phyloP scores from a whole-genome alignment of 2,113 vertebrate genomes.

The Strix aluco region DNA sequence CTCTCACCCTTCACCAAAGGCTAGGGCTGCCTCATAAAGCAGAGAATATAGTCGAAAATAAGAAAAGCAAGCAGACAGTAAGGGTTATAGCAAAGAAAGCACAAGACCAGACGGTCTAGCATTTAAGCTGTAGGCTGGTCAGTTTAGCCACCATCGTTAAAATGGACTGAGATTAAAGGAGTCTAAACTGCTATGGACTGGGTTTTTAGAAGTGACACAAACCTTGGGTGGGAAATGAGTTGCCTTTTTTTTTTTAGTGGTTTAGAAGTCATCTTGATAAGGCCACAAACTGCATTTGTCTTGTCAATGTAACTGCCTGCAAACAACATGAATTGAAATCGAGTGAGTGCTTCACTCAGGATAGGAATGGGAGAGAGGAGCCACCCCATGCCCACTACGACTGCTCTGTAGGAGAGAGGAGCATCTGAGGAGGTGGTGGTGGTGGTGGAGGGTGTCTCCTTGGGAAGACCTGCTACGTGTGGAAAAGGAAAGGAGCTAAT shows the following conservation, averaged over 20 bases:
- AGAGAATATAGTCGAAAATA: background rate
- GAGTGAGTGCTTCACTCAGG: background rate
- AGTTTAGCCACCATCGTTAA: background rate
- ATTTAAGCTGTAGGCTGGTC: background rate
- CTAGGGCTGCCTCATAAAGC: conserved; percentile 5
- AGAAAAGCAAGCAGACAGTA: conserved; percentile 55
- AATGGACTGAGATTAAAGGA: conserved; percentile 31
- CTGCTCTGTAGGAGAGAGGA: conserved; percentile 9
- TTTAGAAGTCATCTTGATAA: conserved; percentile 55
- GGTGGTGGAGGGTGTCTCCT: conserved; percentile 31
- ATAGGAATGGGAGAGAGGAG: conserved; percentile 7
- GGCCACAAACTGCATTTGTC: conserved; percentile 66
- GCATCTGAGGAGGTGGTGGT: background rate
- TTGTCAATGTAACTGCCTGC: conserved; percentile 15
- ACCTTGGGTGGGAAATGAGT: background rate
- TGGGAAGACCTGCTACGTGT: conserved; percentile 56
- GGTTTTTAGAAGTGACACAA: conserved; percentile 23
- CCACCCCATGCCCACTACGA: background rate
- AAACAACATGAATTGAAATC: background rate
- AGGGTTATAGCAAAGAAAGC: conserved; percentile 23
- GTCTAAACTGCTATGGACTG: background rate
- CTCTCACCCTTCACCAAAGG: conserved; percentile 36
- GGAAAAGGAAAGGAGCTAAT: conserved; percentile 37
- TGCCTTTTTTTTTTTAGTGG: conserved; percentile 26
- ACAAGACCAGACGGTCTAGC: background rate